Evolutionary conservation across 2,797 vertebrate genomes (phyloP).

Genomic region (Taenioides sp.): DNA sequence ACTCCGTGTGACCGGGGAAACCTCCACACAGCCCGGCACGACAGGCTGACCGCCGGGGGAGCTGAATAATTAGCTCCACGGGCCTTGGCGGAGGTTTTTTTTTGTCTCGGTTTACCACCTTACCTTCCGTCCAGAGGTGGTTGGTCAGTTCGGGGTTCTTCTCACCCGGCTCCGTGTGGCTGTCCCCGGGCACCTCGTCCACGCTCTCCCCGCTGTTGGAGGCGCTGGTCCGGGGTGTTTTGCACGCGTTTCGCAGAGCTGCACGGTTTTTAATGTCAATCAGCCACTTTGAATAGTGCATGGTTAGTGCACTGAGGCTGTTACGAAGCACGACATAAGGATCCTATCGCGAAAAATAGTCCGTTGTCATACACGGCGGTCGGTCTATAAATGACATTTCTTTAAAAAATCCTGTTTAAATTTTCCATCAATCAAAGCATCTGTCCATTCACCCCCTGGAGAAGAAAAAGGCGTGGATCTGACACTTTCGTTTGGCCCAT

Average conservation of each 20-base stretch:
- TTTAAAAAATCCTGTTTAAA: constrained; percentile 23
- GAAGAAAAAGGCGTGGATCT: constrained; percentile 40
- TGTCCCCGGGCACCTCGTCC: constrained; percentile 50
- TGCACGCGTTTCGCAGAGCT: constrained; percentile 63
- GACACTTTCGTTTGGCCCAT: constrained; percentile 12
- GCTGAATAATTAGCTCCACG: constrained; percentile 13
- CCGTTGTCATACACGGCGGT: constrained; percentile 19
- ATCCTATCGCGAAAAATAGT: constrained; percentile 7
- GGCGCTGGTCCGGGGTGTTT: constrained; percentile 52
- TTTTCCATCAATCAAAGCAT: constrained; percentile 28
- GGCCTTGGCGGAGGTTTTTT: constrained; percentile 29
- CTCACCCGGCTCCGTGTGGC: constrained; percentile 30
- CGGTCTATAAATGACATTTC: constrained; percentile 24
- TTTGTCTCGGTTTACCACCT: not conserved
- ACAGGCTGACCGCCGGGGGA: not conserved
- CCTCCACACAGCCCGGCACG: not conserved
- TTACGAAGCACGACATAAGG: constrained; percentile 35
- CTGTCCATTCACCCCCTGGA: constrained; percentile 8
- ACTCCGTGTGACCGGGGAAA: not conserved
- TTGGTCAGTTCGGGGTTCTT: constrained; percentile 45
- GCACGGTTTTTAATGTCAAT: constrained; percentile 73
- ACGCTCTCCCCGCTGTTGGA: constrained; percentile 51
- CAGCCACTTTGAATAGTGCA: constrained; percentile 77
- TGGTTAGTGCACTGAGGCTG: constrained; percentile 56
- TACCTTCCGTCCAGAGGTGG: constrained; percentile 72